Evolutionary conservation across 2,113 vertebrate species (phyloP).

Genomic region (Bettongia penicillata): DNA sequence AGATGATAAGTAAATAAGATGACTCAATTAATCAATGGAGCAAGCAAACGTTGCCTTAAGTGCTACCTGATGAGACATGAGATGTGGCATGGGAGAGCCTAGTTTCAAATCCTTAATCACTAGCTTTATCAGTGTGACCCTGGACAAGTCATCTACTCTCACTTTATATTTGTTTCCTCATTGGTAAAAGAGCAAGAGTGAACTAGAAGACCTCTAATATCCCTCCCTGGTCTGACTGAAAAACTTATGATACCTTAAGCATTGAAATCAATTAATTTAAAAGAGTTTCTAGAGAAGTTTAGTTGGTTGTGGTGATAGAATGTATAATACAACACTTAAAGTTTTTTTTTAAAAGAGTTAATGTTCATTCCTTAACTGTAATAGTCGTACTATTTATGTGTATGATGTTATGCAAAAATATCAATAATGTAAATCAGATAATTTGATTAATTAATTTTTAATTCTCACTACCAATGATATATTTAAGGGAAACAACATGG

Average conservation of each 20-base stretch:
- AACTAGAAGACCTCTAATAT: not conserved
- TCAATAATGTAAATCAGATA: conserved; percentile 27
- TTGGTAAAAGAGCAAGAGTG: not conserved
- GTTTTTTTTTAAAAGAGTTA: not conserved
- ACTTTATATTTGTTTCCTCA: not conserved
- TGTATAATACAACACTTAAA: not conserved
- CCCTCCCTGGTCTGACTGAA: not conserved
- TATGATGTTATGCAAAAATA: not conserved
- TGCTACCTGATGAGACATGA: not conserved
- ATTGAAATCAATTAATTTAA: not conserved
- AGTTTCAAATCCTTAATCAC: not conserved
- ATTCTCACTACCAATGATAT: not conserved
- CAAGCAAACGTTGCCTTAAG: not conserved
- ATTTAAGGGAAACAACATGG: not conserved
- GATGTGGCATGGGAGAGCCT: not conserved
- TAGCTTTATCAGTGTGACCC: not conserved
- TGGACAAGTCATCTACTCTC: not conserved
- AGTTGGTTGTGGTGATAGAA: not conserved
- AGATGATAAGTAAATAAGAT: not conserved
- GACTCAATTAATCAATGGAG: not conserved
- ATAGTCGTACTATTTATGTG: conserved; percentile 28
- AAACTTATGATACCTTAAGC: not conserved
- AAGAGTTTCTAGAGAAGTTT: not conserved
- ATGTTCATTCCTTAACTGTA: conserved; percentile 33
- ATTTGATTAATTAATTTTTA: conserved; percentile 27